Evolutionary conservation across 2,888 invertebrate genomes (phyloP), one percentile per base, ranked within the genome.

Genomic region (Kuschelorhynchus macadamiae): DNA sequence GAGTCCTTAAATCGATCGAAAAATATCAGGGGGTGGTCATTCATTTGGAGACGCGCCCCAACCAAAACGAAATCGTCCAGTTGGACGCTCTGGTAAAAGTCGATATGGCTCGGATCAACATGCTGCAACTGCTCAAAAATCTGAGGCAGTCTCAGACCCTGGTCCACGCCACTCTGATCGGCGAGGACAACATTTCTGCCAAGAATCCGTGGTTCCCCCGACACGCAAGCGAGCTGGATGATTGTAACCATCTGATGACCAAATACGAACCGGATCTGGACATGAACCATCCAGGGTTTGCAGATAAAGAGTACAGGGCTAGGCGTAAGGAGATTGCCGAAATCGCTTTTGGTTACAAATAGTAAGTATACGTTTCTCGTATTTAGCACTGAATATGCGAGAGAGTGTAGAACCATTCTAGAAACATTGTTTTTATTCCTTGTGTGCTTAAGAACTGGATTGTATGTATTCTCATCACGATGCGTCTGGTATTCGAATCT

Each of bases 241-340:
- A 92, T 83, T 98, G 98, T 88, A 97, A 98, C 82, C 98, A 98
- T 82, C 87, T 98, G 78, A 97, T 98, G 92, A 96, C 98, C 78
- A 97, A 97, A 84, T 98, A 95, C 82, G 98, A 98, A 80, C 96
- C 98, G 0, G 98, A 99, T 82, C 87, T 99, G 74, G 98, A 99
- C 83, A 94, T 97, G 91, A 97, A 96, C 85, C 98, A 99, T 83
- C 98, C 98, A 5, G 98, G 98, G 18, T 99, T 98, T 84, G 93
- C 96, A 47, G 98, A 98, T 84, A 92, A 93, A 83, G 93, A 92
- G 9, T 98, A 98, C 85, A 89, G 98, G 67, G 91, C 91, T 70
- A 91, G 98, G 72, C 90, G 98, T 77, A 98, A 98, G 87, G 88
- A 93, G 80, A 98, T 98, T 78, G 98, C 98, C 16, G 96, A 98